Evolutionary conservation across 2,113 vertebrate species (phyloP), one percentile per base, ranked within the genome.

Genomic region (Syngnathus scovelli): DNA sequence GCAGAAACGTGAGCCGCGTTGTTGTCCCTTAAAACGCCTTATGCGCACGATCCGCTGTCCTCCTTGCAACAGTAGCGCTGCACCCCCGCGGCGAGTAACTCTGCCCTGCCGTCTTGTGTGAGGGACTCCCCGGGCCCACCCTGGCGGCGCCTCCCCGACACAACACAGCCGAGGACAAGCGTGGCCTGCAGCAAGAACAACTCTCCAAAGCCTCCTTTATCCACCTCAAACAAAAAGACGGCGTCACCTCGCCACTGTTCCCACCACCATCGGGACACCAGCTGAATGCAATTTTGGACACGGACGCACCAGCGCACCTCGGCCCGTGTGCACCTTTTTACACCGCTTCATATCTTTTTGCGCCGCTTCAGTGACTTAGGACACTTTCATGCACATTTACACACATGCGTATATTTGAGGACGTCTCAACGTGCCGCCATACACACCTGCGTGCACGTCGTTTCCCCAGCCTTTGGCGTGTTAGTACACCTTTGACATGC

Each of bases 161-260:
- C 83, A 74, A 74, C 75, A 73, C 80, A 75, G 64, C 78, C 72
- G 74, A 72, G 79, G 82, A 85, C 88, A 68, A 83, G 82, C 75
- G 78, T 84, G 85, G 86, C 88, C 87, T 54, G 83, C 82, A 78
- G 85, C 87, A 85, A 88, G 82, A 87, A 90, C 88, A 84, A 85
- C 79, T 80, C 83, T 90, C 83, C 86, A 88, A 90, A 84, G 87
- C 68, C 68, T 78, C 78, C 82, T 90, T 90, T 90, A 87, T 90
- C 78, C 64, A 1, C 4, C 7, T 33, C 8, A 54, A 68, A 90
- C 84, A 88, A 89, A 90, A 89, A 86, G 78, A 70, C 68, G 76
- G 72, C 83, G 86, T 89, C 86, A 89, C 87, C 86, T 83, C 86
- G 49, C 36, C 75, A 76, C 78, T 64, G 78, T 89, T 91, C 86